Base-by-base conservation (phyloP, 2,797 vertebrate genomes). In the Tokudaia muenninki region DNA sequence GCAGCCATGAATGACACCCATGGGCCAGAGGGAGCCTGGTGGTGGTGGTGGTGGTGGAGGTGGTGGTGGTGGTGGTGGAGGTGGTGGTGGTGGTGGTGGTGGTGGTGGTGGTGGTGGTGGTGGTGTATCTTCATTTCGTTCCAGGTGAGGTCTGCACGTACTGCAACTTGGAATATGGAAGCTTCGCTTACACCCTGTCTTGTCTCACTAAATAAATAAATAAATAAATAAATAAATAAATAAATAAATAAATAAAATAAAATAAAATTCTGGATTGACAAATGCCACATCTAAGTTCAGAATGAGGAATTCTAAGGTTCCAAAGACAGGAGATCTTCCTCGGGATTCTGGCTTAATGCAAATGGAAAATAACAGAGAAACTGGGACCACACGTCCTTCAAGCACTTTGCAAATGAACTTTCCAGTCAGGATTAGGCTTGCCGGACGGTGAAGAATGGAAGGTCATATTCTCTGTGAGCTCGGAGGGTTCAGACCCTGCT, bases 261-360 rank as follows among this genome's bases (percentile, higher is more conserved):
- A 8, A 29, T 50, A n/a, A 24, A 81, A 13, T 17, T 3, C 65
- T 47, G 26, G 16, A n/a, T 22, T 13, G 9, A 91, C 8, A 4
- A 65, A 44, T 21, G 16, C 2, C 79, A 61, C 29, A 47, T 63
- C 87, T 75, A 44, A 44, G 19, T 52, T 84, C 52, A 89, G 5
- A 21, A 90, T 29, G 63, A 93, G 79, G 37, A 72, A 17, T 83
- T 83, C 82, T n/a, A 47, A 86, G 21, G 59, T 44, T 4, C 10
- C 34, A 84, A 74, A 84, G 67, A n/a, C 79, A 75, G 12, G 19
- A 24, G 61, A 93, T 22, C 13, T 70, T 80, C 65, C 80, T 88
- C 59, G 2, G 65, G n/a, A 26, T 41, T 89, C 86, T 63, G 55
- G n/a, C 57, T 91, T 82, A 47, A 94, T 8, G 34, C 29, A 90